Conservation (phyloP, 1,140 invertebrate genomes). For the Lucilia cuprina region DNA sequence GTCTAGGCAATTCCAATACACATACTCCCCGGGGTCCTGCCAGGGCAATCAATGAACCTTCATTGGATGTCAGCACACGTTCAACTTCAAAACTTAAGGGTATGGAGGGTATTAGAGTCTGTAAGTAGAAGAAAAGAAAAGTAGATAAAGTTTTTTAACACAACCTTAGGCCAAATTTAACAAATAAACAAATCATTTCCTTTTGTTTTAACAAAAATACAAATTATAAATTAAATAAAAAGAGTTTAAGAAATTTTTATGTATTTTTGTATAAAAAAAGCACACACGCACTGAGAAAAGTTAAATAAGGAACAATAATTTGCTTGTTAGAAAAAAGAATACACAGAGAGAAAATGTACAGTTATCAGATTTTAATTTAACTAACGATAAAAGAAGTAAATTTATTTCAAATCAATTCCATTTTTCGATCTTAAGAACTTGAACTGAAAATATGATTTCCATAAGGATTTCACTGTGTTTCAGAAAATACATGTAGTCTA, state of each 20-base stretch:
- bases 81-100: slow-evolving; percentile 58
- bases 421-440: no score
- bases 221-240: background rate
- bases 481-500: no score
- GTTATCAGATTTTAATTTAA: no score
- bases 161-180: background rate
- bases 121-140: slow-evolving; percentile 25
- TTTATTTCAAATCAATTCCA: no score
- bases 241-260: slow-evolving; percentile 8
- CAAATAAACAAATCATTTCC: slow-evolving; percentile 17
- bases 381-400: no score
- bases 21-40: slow-evolving; percentile 57
- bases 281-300: background rate
- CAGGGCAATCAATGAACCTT: slow-evolving; percentile 56
- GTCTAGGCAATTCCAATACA: slow-evolving; percentile 61
- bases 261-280: background rate
- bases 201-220: slow-evolving; percentile 15
- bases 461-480: no score
- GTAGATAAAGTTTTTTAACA: slow-evolving; percentile 5
- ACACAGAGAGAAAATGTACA: no score
- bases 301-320: background rate
- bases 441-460: no score
- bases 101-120: slow-evolving; percentile 57
- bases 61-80: slow-evolving; percentile 57
- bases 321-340: background rate